A percentile compares a stretch with the other conserved stretches of the same genome.
phyloP scores from a whole-genome alignment of 2,797 vertebrate genomes.

The Gymnopithys bicolor region DNA sequence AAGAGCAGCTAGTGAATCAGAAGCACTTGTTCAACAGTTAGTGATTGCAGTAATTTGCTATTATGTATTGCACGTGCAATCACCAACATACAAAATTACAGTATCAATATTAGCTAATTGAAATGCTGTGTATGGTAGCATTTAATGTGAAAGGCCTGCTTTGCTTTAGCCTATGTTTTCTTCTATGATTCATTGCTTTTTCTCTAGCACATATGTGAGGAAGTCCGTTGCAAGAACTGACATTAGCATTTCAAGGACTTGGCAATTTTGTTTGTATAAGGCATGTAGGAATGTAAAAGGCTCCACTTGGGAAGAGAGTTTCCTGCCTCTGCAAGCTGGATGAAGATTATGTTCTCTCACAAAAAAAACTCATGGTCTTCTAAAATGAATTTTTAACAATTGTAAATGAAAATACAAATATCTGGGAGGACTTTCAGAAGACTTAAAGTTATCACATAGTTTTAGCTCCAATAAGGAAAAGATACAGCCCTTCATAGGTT shows the following conservation, averaged over 20 bases:
- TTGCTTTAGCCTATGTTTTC: neutral
- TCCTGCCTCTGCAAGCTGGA: neutral
- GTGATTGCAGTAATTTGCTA: constrained; percentile 20
- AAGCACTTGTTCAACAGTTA: neutral
- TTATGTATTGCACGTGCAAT: neutral
- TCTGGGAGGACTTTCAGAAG: neutral
- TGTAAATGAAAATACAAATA: neutral
- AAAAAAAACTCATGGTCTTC: neutral
- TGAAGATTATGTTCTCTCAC: neutral
- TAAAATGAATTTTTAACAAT: neutral
- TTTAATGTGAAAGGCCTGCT: neutral
- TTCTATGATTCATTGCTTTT: neutral
- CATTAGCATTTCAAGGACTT: neutral
- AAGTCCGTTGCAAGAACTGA: neutral
- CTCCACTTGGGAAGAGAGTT: neutral
- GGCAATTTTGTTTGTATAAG: neutral
- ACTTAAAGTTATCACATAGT: neutral
- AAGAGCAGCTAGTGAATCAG: neutral
- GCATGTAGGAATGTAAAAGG: neutral
- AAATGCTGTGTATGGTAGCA: neutral
- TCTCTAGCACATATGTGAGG: neutral
- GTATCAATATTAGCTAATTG: constrained; percentile 25
- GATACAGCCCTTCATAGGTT: neutral
- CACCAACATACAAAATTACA: neutral
- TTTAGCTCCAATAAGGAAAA: neutral